Conservation (phyloP, 30 jellyfish, hydroid and myxozoan genomes). For the Hydra vulgaris region DNA sequence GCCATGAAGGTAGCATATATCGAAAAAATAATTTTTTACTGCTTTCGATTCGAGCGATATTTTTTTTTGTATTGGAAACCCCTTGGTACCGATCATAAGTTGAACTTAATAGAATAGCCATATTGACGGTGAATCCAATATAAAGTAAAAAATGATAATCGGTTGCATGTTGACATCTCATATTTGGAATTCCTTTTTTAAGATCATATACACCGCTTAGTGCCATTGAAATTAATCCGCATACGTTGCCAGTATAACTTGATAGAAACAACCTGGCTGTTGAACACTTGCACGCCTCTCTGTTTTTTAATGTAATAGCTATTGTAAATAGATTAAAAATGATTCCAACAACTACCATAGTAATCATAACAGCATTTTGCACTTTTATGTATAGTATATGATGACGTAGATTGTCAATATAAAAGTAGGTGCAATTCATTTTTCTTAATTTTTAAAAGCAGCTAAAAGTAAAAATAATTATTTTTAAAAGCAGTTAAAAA, state of each 20-base stretch:
- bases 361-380: neutral
- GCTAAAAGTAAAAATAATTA: neutral
- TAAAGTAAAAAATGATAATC: conserved; percentile 14
- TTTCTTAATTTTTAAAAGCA: neutral
- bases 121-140: conserved; percentile 18
- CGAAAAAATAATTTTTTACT: neutral
- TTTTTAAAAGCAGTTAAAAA: no score
- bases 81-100: conserved; percentile 15
- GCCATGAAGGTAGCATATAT: conserved; percentile 13
- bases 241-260: conserved; percentile 9
- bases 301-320: neutral
- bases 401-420: neutral
- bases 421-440: conserved; percentile 6
- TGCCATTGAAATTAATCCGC: neutral
- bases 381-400: neutral
- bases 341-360: neutral
- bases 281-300: neutral
- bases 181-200: conserved; percentile 8
- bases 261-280: conserved; percentile 13
- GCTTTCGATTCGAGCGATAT: neutral
- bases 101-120: conserved; percentile 11
- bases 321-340: neutral
- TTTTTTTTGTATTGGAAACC: neutral
- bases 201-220: neutral
- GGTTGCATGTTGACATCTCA: neutral